Evolutionary conservation across 2,797 vertebrate species (phyloP).

Genomic region (Echeneis naucrates): DNA sequence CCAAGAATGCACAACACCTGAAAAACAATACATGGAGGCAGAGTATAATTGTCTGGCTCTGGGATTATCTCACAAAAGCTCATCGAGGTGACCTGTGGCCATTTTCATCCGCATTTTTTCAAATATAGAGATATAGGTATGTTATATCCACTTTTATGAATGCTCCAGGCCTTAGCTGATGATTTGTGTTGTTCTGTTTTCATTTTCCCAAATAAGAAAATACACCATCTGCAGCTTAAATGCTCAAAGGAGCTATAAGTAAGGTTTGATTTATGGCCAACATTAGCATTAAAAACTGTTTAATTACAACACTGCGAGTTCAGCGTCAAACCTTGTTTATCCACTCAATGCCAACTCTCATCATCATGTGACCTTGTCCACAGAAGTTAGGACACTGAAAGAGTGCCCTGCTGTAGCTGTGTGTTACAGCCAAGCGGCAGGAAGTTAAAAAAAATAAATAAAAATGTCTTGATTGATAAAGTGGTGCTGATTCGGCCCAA

Average conservation of each 20-base stretch:
- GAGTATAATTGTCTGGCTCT: constrained; percentile 25
- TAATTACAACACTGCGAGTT: no score
- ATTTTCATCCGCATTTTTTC: not conserved
- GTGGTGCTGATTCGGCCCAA: constrained; percentile 6
- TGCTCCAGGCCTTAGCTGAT: not conserved
- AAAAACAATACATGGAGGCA: no score
- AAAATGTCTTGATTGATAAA: constrained; percentile 4
- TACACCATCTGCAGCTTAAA: not conserved
- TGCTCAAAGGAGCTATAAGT: constrained; percentile 5
- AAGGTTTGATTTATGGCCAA: no score
- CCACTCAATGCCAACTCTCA: no score
- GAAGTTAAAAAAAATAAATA: not conserved
- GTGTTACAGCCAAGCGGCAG: no score
- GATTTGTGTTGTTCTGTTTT: not conserved
- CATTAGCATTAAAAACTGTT: no score
- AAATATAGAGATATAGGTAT: not conserved
- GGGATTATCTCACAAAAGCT: constrained; percentile 22
- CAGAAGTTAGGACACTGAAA: no score
- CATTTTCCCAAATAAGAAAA: not conserved
- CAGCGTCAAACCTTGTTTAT: no score
- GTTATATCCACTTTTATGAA: not conserved
- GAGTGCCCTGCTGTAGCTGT: no score
- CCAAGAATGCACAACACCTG: constrained; percentile 45
- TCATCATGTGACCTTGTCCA: no score
- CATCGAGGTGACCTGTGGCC: constrained; percentile 11